Evolutionary conservation across 2,113 vertebrate species (phyloP).

Genomic region (Balaeniceps rex): DNA sequence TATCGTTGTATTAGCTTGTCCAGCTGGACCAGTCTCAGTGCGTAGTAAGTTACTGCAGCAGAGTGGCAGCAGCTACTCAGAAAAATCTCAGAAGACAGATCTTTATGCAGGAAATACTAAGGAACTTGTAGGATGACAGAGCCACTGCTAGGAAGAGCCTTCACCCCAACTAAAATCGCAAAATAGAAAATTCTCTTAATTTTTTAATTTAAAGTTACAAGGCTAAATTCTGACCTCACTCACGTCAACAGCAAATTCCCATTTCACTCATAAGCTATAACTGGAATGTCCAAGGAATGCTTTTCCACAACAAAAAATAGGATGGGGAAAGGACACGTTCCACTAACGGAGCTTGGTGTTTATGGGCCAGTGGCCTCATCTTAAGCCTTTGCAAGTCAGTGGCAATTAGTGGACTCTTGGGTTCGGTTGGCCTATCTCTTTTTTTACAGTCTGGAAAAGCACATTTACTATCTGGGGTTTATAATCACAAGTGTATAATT

Average conservation of each 20-base stretch:
- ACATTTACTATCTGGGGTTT: neutral
- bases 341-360: neutral
- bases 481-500: neutral
- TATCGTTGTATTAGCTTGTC: neutral
- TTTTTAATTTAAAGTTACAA: neutral
- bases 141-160: neutral
- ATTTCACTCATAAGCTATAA: neutral
- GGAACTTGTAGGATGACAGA: neutral
- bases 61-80: neutral
- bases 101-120: neutral
- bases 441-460: neutral
- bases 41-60: neutral
- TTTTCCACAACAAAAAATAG: neutral
- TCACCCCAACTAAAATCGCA: neutral
- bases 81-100: neutral
- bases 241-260: neutral
- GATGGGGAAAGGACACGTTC: neutral
- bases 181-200: neutral
- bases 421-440: neutral
- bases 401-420: neutral
- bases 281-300: neutral
- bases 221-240: neutral
- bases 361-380: neutral
- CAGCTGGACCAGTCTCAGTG: neutral
- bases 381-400: neutral